Evolutionary conservation across 2,797 vertebrate genomes (phyloP).

Genomic region (Clarias laeviceps): DNA sequence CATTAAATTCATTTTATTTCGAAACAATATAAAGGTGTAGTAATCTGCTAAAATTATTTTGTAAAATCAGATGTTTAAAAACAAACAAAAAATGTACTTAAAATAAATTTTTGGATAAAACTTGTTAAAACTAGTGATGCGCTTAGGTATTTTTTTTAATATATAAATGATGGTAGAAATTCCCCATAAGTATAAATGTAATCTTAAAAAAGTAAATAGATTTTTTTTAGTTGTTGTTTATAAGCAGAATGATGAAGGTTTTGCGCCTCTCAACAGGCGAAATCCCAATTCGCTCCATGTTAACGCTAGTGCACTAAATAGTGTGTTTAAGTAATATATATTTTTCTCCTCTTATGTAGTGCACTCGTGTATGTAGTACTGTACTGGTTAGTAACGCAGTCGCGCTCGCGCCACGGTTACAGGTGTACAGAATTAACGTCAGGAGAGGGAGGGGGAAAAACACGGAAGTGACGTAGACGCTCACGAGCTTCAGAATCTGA

Average conservation of each 20-base stretch:
- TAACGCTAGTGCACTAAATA: neutral
- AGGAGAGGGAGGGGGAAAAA: neutral
- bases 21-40: no score
- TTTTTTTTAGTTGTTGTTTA: neutral
- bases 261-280: no score
- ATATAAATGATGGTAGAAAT: no score
- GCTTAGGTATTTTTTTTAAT: no score
- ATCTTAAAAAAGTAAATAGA: no score
- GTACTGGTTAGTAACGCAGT: neutral
- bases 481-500: slow-evolving; percentile 57
- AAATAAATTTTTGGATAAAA: no score
- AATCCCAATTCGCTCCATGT: neutral
- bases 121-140: no score
- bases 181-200: neutral
- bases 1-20: no score
- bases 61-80: no score
- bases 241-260: neutral
- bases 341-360: neutral
- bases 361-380: neutral
- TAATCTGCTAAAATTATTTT: no score
- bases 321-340: neutral
- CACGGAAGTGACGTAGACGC: slow-evolving; percentile 74
- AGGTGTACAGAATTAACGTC: slow-evolving; percentile 61
- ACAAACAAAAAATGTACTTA: no score
- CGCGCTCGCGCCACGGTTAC: slow-evolving; percentile 47